phyloP scores from a whole-genome alignment of 2,888 invertebrate genomes.

The Sepioteuthis lessoniana region DNA sequence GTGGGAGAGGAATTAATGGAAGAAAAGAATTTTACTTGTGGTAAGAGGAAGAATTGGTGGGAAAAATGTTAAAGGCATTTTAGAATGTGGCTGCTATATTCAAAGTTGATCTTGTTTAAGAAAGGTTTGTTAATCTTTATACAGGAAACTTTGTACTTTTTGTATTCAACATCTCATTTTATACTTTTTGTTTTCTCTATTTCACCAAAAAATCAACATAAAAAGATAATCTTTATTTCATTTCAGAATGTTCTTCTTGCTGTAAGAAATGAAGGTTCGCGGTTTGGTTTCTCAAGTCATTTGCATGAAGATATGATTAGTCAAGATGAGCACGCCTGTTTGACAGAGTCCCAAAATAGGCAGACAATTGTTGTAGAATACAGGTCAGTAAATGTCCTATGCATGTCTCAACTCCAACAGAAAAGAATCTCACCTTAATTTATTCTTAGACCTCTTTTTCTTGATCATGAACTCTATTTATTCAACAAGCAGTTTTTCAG shows the following conservation, averaged over 20 bases:
- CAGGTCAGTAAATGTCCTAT: conserved; percentile 53
- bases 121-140: too few relatives aligned
- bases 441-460: neutral
- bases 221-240: neutral
- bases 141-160: neutral
- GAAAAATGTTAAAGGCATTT: too few relatives aligned
- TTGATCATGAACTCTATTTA: too few relatives aligned
- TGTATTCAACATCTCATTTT: neutral
- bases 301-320: neutral
- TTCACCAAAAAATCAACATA: neutral
- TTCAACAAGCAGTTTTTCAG: too few relatives aligned
- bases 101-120: too few relatives aligned
- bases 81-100: too few relatives aligned
- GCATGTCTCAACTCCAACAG: too few relatives aligned
- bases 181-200: too few relatives aligned
- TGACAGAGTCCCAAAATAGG: neutral
- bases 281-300: neutral
- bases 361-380: conserved; percentile 58
- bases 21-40: too few relatives aligned
- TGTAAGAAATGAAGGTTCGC: neutral
- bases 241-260: neutral
- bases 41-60: too few relatives aligned
- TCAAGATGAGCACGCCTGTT: neutral
- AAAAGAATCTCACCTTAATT: neutral
- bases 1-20: too few relatives aligned